Percentiles rank a stretch among this genome's conserved stretches.
Evolutionary conservation across 2,113 vertebrate species (phyloP).

Genomic region (Myocastor coypus): DNA sequence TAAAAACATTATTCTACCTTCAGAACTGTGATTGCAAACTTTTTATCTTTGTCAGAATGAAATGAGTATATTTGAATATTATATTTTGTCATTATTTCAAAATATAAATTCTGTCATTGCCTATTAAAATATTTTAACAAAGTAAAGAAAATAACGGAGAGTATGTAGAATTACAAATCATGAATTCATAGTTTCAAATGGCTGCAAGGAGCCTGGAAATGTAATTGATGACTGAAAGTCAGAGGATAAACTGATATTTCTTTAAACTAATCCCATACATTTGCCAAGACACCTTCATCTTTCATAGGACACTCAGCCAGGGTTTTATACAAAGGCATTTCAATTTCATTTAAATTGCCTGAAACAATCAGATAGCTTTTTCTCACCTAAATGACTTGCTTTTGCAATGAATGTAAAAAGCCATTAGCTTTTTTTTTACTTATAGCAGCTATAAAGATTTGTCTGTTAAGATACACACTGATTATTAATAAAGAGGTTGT

Average conservation of each 20-base stretch:
- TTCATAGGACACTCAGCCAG: conserved; percentile 15
- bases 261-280: conserved; percentile 12
- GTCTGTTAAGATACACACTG: conserved; percentile 66
- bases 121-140: background rate
- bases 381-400: conserved; percentile 69
- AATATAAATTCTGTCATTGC: background rate
- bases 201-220: background rate
- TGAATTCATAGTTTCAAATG: background rate
- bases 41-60: background rate
- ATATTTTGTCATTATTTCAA: background rate
- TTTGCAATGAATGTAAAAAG: conserved; percentile 69
- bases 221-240: conserved; percentile 32
- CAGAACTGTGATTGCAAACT: background rate
- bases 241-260: conserved; percentile 15
- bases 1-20: background rate
- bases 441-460: conserved; percentile 43
- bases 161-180: background rate
- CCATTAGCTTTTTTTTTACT: conserved; percentile 57
- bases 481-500: conserved; percentile 73
- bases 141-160: background rate
- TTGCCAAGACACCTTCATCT: background rate
- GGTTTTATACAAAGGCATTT: conserved; percentile 60
- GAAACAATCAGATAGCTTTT: conserved; percentile 73
- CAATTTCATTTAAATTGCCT: conserved; percentile 74
- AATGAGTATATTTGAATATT: background rate